Evolutionary conservation across 1,140 invertebrate species (phyloP), one percentile per base, ranked within the genome.

Genomic region (Ephestia elutella): DNA sequence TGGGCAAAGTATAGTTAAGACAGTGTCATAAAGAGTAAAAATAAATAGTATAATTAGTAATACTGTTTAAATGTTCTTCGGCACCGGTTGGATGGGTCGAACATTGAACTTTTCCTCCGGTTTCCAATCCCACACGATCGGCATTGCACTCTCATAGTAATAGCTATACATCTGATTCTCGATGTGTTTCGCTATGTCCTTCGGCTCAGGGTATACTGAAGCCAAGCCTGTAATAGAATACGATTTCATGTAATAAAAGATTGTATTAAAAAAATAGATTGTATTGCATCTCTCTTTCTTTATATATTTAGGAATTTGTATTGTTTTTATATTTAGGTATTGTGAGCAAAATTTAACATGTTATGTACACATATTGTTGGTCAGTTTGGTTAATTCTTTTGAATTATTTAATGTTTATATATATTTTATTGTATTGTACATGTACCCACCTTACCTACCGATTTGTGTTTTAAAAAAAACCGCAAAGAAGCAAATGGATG

Each of bases 121-220:
- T 63, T 91, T 89, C 95, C 95, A 96, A 20, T 91, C 82, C 90
- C 95, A 96, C 19, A 92, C 89, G 13, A 91, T 90, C 8, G 95
- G 94, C 86, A 96, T 90, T 58, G 95, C 92, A 63, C 91, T 91
- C 77, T 95, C 93, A 75, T 96, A 96, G 74, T 95, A 92, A 64
- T 91, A 93, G 80, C 94, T 93, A 80, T 95, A 96, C 90, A 95
- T 92, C 77, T 94, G 93, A 66, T 91, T 91, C 61, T 92, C 89
- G 28, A 96, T 91, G 82, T 94, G 95, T 66, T 91, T 87, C 49
- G 91, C 82, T 73, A 95, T 92, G 77, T 96, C 92, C 65, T 92
- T 91, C 61, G 95, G 95, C 85, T 96, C 93, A 0, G 96, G 96
- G 82, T 96, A 96, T 30, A 94, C 92, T 21, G 95, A 95, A 8